Conservation (phyloP, 2,113 vertebrate genomes). For the Diphyllodes magnificus region DNA sequence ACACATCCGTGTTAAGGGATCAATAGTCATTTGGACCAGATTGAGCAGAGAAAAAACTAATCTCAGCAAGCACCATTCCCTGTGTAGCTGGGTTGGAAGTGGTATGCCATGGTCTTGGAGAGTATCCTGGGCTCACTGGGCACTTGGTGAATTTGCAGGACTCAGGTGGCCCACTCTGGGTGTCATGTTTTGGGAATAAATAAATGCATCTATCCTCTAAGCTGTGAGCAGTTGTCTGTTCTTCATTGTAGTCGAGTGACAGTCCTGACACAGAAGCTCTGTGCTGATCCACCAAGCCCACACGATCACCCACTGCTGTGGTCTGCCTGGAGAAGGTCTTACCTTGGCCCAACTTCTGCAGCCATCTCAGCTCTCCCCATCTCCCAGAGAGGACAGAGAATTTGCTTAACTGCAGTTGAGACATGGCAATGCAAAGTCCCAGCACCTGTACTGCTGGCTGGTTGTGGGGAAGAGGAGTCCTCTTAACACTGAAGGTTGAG, state of each 20-base stretch:
- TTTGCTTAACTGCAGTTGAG: background rate
- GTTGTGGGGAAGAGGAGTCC: background rate
- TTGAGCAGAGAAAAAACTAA: background rate
- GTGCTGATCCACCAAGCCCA: background rate
- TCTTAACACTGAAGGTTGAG: background rate
- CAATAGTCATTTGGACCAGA: constrained; percentile 25
- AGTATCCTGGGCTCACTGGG: background rate
- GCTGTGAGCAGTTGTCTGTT: background rate
- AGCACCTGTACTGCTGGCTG: background rate
- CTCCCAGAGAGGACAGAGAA: background rate
- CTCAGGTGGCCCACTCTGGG: background rate
- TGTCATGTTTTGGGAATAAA: background rate
- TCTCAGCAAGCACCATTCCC: background rate
- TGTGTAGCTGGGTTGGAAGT: background rate
- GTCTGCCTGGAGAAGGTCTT: background rate
- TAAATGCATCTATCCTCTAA: background rate
- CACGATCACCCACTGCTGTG: background rate
- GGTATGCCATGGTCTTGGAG: background rate
- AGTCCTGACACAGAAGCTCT: background rate
- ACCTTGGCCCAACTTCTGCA: background rate
- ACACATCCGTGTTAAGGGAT: background rate
- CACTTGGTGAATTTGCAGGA: background rate
- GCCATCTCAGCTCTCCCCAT: fast-evolving
- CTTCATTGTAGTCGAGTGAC: background rate
- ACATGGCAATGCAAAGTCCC: background rate